A percentile compares a stretch with the other conserved stretches of the same genome.
Conservation (phyloP, 2,797 vertebrate species). For the Circus cinereus region DNA sequence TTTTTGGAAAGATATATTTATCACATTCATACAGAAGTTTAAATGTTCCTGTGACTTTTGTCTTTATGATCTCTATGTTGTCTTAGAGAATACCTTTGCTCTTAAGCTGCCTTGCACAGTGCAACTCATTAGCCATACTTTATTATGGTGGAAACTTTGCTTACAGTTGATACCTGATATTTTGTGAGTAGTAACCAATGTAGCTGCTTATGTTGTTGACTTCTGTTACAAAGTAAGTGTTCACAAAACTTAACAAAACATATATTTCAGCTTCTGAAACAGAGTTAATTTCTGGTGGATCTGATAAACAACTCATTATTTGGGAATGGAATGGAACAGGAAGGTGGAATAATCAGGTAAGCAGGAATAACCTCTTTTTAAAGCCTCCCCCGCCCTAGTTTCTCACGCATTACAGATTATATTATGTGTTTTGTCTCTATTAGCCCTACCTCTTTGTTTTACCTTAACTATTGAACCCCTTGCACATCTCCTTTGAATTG, state of each 20-base stretch:
- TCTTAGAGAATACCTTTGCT: not conserved
- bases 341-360: conserved; percentile 80
- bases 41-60: not conserved
- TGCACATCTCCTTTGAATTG: not conserved
- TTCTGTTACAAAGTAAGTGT: not conserved
- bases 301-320: conserved; percentile 86
- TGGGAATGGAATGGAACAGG: conserved; percentile 73
- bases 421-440: not conserved
- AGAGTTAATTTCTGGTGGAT: conserved; percentile 89
- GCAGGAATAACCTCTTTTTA: not conserved
- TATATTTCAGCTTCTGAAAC: conserved; percentile 78
- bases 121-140: not conserved
- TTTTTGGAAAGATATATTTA: not conserved
- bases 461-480: rapidly evolving
- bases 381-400: not conserved
- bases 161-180: not conserved
- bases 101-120: not conserved
- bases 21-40: not conserved
- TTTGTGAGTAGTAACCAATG: not conserved
- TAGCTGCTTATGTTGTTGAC: not conserved
- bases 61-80: not conserved
- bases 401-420: not conserved
- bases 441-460: not conserved
- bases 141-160: not conserved
- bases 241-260: not conserved